Evolutionary conservation across 2,888 invertebrate genomes (phyloP), one percentile per base, ranked within the genome.

Genomic region (Ophion obscuratus): DNA sequence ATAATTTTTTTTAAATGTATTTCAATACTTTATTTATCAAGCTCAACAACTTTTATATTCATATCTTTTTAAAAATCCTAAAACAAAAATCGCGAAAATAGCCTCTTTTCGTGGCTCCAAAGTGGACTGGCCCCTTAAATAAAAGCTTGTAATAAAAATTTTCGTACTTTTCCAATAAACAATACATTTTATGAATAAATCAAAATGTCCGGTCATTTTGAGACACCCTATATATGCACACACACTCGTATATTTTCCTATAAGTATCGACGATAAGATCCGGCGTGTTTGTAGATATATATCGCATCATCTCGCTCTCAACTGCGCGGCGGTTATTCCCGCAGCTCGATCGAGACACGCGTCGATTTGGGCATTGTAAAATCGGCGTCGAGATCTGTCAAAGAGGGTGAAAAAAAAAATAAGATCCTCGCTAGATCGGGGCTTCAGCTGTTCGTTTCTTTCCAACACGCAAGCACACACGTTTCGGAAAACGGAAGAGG

Each of bases 401-500:
- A 74, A 73, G 73, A 74, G 74, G 83, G 47, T 80, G 77, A 76
- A 75, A 88, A 87, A 89, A 85, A 71, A 79, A 89, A 88, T 10
- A 81, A 87, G 87, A 85, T 81, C 75, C 78, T 87, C 83, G 86
- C 85, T 57, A 61, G 79, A 85, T 83, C 73, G 68, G 66, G 66
- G 83, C 80, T 86, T 88, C 90, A 90, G 87, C 90, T 89, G 90
- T 87, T 79, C 83, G 31, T 73, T 40, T 36, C 36, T 20, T 24
- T 76, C 53, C 36, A 31, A 57, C 61, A 14, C 44, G 73, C 24
- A 53, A 20, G 66, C 61, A 24, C n/a, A 24, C 11, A 40, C 66
- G 66, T 14, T 36, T 40, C 27, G 36, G 88, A 86, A 73, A 88
- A 89, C 90, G 90, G 90, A 90, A 90, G 88, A 89, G 88, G 84